Evolutionary conservation across 2,888 invertebrate genomes (phyloP).

Genomic region (Himalopsyche tibetana): DNA sequence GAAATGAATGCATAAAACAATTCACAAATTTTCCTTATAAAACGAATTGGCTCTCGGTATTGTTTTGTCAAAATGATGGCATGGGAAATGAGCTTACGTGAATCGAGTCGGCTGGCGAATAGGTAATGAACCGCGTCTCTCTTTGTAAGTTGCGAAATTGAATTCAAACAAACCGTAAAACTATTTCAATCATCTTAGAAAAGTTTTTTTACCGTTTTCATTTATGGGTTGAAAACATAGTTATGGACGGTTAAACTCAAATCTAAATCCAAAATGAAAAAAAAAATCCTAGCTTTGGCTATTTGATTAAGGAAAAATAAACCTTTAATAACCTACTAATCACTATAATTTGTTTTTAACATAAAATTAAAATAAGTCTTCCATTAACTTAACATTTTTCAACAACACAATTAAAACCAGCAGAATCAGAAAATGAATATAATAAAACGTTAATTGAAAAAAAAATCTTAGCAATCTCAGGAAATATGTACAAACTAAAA

Average conservation of each 20-base stretch:
- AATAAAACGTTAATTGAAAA: too few relatives aligned
- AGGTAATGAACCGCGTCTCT: conserved; percentile 39
- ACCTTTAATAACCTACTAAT: too few relatives aligned
- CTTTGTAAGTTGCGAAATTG: conserved; percentile 46
- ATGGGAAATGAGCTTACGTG: conserved; percentile 26
- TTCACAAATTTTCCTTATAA: background rate
- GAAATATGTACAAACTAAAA: too few relatives aligned
- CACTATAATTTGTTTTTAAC: too few relatives aligned
- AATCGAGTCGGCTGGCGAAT: conserved; percentile 23
- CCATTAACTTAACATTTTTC: too few relatives aligned
- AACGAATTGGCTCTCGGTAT: conserved; percentile 7
- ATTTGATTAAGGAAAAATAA: too few relatives aligned
- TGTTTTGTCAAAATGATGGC: conserved; percentile 23
- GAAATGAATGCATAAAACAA: background rate
- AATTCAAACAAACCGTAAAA: conserved; percentile 53
- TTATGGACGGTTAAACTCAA: background rate
- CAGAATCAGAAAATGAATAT: too few relatives aligned
- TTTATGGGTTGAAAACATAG: background rate
- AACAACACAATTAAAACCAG: too few relatives aligned
- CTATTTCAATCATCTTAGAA: conserved; percentile 50
- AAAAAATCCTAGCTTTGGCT: too few relatives aligned
- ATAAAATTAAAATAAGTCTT: too few relatives aligned
- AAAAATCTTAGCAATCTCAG: too few relatives aligned
- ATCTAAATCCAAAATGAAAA: background rate
- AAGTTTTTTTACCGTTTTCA: background rate